A percentile compares a stretch with the other conserved stretches of the same genome.
phyloP scores from a whole-genome alignment of 2,888 invertebrate species.

The Acheta domesticus region DNA sequence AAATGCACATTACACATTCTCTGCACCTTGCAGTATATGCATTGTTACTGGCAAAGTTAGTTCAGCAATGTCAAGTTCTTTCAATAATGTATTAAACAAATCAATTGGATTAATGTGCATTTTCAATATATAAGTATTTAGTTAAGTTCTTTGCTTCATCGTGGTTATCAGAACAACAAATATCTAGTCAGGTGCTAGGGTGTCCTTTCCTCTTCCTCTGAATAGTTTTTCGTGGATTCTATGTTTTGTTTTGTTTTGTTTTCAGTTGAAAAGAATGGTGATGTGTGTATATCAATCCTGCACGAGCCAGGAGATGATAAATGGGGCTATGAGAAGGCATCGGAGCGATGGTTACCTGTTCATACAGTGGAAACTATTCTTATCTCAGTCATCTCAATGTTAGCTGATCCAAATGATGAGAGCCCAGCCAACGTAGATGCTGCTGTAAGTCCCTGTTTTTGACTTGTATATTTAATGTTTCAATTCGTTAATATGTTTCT shows the following conservation, averaged over 20 bases:
- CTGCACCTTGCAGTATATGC: background rate
- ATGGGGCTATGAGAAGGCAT: slow-evolving; percentile 96
- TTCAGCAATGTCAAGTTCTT: background rate
- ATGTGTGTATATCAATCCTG: slow-evolving; percentile 98
- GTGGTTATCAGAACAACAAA: too few species aligned
- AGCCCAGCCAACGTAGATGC: slow-evolving; percentile 99
- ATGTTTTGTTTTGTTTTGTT: slow-evolving; percentile 30
- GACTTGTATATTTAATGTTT: background rate
- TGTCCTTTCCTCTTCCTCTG: background rate
- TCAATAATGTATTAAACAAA: too few species aligned
- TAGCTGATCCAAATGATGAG: slow-evolving; percentile 98
- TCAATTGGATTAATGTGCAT: too few species aligned
- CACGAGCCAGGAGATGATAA: slow-evolving; percentile 99
- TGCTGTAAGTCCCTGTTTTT: slow-evolving; percentile 66
- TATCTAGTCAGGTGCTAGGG: background rate
- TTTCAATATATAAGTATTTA: too few species aligned
- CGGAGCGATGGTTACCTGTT: slow-evolving; percentile 97
- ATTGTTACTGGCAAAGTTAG: too few species aligned
- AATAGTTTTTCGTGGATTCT: slow-evolving; percentile 3
- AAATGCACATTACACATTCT: too few species aligned
- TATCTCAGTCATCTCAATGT: slow-evolving; percentile 98
- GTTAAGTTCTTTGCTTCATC: too few species aligned
- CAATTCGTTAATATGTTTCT: background rate
- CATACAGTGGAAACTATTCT: slow-evolving; percentile 99
- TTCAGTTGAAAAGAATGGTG: slow-evolving; percentile 88